Evolutionary conservation across 2,888 invertebrate genomes (phyloP).

Genomic region (Dasypogon diadema): DNA sequence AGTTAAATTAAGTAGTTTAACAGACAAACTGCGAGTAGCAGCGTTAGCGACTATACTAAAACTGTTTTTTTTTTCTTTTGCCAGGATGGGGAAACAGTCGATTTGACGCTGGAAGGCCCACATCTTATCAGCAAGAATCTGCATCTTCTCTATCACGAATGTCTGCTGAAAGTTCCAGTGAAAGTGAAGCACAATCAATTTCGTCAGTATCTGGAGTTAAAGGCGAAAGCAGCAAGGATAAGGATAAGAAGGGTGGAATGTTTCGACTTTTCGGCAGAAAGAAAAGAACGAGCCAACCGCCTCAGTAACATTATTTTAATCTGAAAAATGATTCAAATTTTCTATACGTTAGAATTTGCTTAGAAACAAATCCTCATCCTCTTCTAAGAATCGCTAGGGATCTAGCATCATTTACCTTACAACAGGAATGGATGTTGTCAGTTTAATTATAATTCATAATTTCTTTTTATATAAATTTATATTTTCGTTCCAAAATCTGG

Average conservation of each 20-base stretch:
- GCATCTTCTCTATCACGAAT: slow-evolving; percentile 63
- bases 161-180: slow-evolving; percentile 68
- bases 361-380: neutral
- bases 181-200: slow-evolving; percentile 69
- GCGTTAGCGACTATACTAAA: too few relatives aligned
- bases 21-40: too few relatives aligned
- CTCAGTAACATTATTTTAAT: slow-evolving; percentile 59
- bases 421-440: slow-evolving; percentile 23
- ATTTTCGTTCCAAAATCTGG: neutral
- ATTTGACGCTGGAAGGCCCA: slow-evolving; percentile 66
- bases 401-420: neutral
- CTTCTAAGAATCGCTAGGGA: neutral
- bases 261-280: slow-evolving; percentile 68
- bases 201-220: slow-evolving; percentile 67
- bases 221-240: slow-evolving; percentile 58
- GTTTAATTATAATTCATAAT: slow-evolving; percentile 9
- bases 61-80: neutral
- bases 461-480: slow-evolving; percentile 8
- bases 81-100: slow-evolving; percentile 68
- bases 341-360: too few relatives aligned
- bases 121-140: slow-evolving; percentile 63
- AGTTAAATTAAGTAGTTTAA: neutral
- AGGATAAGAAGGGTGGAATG: slow-evolving; percentile 60
- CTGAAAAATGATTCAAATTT: too few relatives aligned
- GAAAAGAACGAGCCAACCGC: slow-evolving; percentile 65